A percentile compares a stretch with the other conserved stretches of the same genome.
These are phyloP conservation scores for Pseudomyrmex concolor DNA, from an alignment of 1,140 invertebrate genomes.

Conservation along the genomic window DNA sequence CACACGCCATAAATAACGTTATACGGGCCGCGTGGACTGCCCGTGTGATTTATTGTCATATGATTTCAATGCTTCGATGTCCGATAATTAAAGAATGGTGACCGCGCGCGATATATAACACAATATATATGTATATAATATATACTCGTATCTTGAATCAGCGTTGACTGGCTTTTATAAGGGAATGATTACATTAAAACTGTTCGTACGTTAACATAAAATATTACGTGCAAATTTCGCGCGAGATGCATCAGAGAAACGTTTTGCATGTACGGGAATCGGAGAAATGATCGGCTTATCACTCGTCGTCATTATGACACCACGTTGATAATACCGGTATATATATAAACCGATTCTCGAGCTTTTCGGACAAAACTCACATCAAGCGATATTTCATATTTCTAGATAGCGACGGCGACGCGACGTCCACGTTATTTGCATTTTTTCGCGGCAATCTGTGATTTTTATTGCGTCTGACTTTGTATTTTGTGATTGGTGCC, in stretches of 20 bases:
- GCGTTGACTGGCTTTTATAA: background rate
- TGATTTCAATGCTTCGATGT: constrained; percentile 39
- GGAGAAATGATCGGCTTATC: too few relatives aligned
- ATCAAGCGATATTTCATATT: constrained; percentile 30
- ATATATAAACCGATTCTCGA: too few relatives aligned
- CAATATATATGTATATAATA: too few relatives aligned
- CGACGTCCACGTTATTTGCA: background rate
- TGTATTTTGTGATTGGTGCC: constrained; percentile 17
- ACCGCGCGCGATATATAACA: background rate
- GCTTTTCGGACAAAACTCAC: too few relatives aligned
- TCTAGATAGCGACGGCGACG: background rate
- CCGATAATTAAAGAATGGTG: constrained; percentile 32
- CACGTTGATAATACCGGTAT: constrained; percentile 1
- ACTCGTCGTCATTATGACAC: background rate
- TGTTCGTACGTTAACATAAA: constrained; percentile 19
- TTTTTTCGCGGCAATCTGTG: background rate
- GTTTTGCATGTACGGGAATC: constrained; percentile 3
- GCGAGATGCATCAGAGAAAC: background rate
- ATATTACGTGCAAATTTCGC: constrained; percentile 27
- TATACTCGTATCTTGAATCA: background rate
- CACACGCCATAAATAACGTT: constrained; percentile 22
- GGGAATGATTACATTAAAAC: background rate
- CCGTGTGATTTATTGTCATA: constrained; percentile 5
- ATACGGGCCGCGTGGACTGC: background rate
- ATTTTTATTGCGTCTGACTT: background rate